Evolutionary conservation across 2,888 invertebrate species (phyloP).

Genomic region (Thumatha senex): DNA sequence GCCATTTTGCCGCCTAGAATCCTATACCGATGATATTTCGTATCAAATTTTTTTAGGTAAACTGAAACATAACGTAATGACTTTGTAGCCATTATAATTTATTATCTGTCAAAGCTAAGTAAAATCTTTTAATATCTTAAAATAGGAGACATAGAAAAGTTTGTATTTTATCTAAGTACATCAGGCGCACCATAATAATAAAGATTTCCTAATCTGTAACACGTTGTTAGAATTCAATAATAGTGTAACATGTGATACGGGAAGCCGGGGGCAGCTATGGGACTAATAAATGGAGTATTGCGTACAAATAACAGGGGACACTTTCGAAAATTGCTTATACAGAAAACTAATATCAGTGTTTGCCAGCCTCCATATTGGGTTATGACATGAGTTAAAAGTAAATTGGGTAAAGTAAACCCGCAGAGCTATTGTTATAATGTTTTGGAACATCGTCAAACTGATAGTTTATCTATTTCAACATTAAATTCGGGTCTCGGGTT

Average conservation of each 20-base stretch:
- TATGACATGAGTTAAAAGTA: slow-evolving; percentile 39
- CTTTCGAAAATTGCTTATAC: slow-evolving; percentile 81
- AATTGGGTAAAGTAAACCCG: slow-evolving; percentile 21
- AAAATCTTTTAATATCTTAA: no score
- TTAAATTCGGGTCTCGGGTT: slow-evolving; percentile 1
- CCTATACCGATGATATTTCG: no score
- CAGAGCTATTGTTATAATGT: slow-evolving; percentile 22
- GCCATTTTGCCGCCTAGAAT: no score
- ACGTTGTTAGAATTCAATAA: slow-evolving; percentile 70
- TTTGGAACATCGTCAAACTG: slow-evolving; percentile 8
- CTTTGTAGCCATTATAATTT: background rate
- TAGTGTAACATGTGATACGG: slow-evolving; percentile 57
- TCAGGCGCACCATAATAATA: slow-evolving; percentile 15
- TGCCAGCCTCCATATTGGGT: slow-evolving; percentile 66
- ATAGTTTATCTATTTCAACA: slow-evolving; percentile 10
- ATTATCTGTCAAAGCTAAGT: no score
- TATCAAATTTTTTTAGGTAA: no score
- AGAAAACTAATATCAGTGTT: slow-evolving; percentile 83
- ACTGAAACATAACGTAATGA: no score
- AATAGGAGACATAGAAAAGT: background rate
- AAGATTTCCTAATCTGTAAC: slow-evolving; percentile 40
- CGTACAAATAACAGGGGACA: slow-evolving; percentile 74
- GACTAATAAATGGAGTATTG: slow-evolving; percentile 47
- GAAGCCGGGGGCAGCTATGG: slow-evolving; percentile 48
- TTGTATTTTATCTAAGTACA: background rate